Base-by-base conservation (phyloP, 2,888 invertebrate species). In the Dione vanillae region DNA sequence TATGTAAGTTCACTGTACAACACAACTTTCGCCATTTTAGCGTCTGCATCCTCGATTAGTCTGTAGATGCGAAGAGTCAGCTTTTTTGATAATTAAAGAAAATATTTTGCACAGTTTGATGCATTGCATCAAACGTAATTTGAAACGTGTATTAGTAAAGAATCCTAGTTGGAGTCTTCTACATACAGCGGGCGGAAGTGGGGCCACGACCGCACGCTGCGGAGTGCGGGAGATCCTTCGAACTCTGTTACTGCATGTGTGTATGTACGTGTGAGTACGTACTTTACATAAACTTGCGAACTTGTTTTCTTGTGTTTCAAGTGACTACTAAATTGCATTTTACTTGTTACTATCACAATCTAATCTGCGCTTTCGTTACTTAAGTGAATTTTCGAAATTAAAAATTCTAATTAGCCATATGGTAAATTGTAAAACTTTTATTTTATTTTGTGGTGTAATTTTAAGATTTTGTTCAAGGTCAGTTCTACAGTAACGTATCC, bases 251-350 rank as follows among this genome's bases (percentile, higher is more conserved):
- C 27, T 27, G 5, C 27, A 27, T 27, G 27, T 27, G 27, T 3
- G 27, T 27, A 27, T 5, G 27, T 3, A 5, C 5, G 27, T 3
- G 27, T 27, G 27, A 27, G 27, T 27, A 11, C 9, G 59, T 41
- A 14, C 41, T 41, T 20, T 9, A 59, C 20, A 41, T 59, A 41
- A 12, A 12, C 20, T 59, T 10, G n/a, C n/a, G n/a, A 65, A 27
- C 35, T 65, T 52, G 41, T 52, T 65, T 65, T 54, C 65, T 65
- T 51, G 12, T 14, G 41, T 43, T 54, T 7, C 11, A 27, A n/a
- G 3, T 43, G 7, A 54, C 5, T 45, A 41, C 41, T 27, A 27
- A 27, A 2, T 3, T 27, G 5, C 27, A 27, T 27, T 27, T 27
- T 27, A 27, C 27, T 41, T 41, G 1, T 8, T 12, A 12, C 12